phyloP scores from a whole-genome alignment of 1,140 invertebrate species.

The Leptinotarsa defecta region DNA sequence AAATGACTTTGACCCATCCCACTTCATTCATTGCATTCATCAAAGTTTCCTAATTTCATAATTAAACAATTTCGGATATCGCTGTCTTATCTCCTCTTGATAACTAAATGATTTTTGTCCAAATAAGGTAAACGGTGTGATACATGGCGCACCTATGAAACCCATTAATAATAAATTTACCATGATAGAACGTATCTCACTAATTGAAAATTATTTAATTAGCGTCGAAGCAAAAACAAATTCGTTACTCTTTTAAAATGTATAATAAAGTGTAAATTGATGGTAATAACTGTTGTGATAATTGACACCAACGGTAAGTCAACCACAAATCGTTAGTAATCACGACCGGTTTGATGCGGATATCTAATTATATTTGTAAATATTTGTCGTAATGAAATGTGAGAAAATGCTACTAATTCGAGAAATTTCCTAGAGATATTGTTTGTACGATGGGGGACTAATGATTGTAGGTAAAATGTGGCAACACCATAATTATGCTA shows the following conservation, averaged over 20 bases:
- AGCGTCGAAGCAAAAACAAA: neutral
- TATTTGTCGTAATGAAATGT: neutral
- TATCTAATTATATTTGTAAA: conserved; percentile 7
- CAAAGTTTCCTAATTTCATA: no score
- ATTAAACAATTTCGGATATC: no score
- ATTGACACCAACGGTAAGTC: neutral
- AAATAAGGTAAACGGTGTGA: neutral
- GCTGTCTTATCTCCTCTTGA: no score
- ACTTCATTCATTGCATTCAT: no score
- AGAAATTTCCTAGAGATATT: no score
- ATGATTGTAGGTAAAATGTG: no score
- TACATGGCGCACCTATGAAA: neutral
- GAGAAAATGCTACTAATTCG: no score
- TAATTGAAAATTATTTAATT: conserved; percentile 4
- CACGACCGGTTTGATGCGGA: neutral
- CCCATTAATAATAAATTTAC: neutral
- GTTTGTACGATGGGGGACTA: no score
- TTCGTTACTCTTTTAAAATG: neutral
- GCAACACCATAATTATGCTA: no score
- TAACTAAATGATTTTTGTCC: no score
- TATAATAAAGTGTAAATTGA: neutral
- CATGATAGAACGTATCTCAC: conserved; percentile 2
- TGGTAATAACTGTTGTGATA: neutral
- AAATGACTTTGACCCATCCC: no score
- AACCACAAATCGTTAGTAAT: neutral